phyloP scores from a whole-genome alignment of 2,113 vertebrate genomes.

The Mirounga angustirostris region DNA sequence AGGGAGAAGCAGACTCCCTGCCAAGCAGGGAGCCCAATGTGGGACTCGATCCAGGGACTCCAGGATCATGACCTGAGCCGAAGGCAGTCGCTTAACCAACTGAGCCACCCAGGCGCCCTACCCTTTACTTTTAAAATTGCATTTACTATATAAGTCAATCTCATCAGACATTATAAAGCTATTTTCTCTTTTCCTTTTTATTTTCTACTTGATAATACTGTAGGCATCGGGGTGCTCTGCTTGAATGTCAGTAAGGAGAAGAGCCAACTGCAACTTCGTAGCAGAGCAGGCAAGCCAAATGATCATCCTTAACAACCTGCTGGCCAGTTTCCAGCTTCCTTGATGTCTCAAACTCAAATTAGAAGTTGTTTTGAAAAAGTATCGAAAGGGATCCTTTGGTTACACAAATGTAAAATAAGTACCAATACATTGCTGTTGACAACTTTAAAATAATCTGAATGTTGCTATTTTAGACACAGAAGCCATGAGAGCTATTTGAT shows the following conservation, averaged over 20 bases:
- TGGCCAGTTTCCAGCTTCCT: background rate
- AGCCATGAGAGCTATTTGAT: background rate
- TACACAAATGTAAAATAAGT: background rate
- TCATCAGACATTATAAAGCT: background rate
- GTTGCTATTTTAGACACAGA: background rate
- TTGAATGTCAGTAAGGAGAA: background rate
- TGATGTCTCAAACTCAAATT: constrained; percentile 33
- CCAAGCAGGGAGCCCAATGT: too few species aligned
- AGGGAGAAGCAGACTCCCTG: too few species aligned
- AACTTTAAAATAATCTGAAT: background rate
- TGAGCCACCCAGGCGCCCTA: too few species aligned
- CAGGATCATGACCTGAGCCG: too few species aligned
- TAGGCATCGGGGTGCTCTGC: background rate
- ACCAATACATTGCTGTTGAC: background rate
- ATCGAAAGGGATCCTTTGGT: background rate
- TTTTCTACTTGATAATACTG: background rate
- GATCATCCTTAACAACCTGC: background rate
- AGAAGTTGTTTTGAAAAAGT: constrained; percentile 26
- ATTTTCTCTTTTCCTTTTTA: background rate
- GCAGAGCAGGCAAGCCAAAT: background rate
- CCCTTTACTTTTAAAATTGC: background rate
- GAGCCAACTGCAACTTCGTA: background rate
- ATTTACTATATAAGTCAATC: background rate
- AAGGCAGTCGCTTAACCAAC: too few species aligned
- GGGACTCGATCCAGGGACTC: too few species aligned